These are phyloP conservation scores for Ictinia mississippiensis DNA, from an alignment of 2,797 vertebrate genomes.

Conservation along the genomic window DNA sequence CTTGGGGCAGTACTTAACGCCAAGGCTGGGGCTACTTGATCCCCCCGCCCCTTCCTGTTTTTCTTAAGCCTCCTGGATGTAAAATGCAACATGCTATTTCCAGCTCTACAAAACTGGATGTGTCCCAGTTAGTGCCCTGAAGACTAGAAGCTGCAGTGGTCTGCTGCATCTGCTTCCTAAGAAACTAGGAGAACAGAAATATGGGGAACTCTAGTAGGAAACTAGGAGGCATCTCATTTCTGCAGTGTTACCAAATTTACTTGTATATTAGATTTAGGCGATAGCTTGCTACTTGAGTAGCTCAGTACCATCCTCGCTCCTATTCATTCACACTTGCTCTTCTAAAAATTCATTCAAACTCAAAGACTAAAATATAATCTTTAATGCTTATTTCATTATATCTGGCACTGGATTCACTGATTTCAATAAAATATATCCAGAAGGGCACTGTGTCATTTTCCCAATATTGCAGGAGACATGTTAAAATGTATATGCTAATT, in stretches of 20 bases:
- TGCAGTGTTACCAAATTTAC: background rate
- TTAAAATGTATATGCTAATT: conserved; percentile 12
- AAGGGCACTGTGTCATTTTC: background rate
- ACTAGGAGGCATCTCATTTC: background rate
- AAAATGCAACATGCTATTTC: background rate
- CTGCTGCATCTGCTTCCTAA: background rate
- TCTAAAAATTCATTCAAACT: background rate
- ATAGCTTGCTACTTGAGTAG: background rate
- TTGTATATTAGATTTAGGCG: background rate
- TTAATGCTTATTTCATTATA: background rate
- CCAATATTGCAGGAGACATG: background rate
- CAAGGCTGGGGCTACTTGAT: fast-evolving
- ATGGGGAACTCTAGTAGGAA: fast-evolving
- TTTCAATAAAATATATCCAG: conserved; percentile 3
- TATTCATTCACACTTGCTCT: background rate
- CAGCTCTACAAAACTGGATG: background rate
- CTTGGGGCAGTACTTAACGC: background rate
- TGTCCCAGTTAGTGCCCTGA: background rate
- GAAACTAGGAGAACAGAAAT: background rate
- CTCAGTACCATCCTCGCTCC: background rate
- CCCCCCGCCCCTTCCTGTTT: fast-evolving
- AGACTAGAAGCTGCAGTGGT: background rate
- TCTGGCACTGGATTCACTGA: background rate
- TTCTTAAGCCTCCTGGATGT: background rate
- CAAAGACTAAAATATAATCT: background rate